Conservation (phyloP, 2,797 vertebrate species). For the Babyrousa celebensis region DNA sequence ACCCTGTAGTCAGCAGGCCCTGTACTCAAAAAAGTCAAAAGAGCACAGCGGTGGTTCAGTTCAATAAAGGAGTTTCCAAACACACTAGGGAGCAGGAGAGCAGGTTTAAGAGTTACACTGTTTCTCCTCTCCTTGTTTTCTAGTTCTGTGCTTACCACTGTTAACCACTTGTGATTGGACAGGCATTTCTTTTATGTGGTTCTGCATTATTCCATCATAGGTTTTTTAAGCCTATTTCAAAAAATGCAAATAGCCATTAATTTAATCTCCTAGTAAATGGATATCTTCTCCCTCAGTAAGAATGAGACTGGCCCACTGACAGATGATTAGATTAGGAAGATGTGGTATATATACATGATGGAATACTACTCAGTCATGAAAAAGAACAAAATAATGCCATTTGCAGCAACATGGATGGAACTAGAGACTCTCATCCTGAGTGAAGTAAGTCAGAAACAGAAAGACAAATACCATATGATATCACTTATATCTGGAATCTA, state of each 20-base stretch:
- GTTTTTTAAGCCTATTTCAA: constrained; percentile 49
- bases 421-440: no score
- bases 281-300: constrained; percentile 56
- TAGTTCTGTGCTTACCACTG: neutral
- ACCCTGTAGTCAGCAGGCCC: neutral
- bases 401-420: no score
- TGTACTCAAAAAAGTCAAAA: constrained; percentile 13
- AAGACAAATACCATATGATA: no score
- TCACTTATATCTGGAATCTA: no score
- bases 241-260: constrained; percentile 71
- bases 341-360: no score
- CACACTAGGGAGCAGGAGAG: neutral
- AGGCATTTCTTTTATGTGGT: neutral
- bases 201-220: constrained; percentile 14
- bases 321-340: no score
- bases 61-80: constrained; percentile 61
- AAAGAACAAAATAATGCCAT: no score
- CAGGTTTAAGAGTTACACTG: neutral
- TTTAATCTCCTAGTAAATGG: constrained; percentile 75
- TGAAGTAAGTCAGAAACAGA: no score
- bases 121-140: neutral
- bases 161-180: neutral
- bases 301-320: constrained; percentile 9
- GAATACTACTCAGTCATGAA: no score
- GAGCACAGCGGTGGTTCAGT: neutral